phyloP scores from a whole-genome alignment of 1,140 invertebrate species.

The Pseudobourletiella spinata region DNA sequence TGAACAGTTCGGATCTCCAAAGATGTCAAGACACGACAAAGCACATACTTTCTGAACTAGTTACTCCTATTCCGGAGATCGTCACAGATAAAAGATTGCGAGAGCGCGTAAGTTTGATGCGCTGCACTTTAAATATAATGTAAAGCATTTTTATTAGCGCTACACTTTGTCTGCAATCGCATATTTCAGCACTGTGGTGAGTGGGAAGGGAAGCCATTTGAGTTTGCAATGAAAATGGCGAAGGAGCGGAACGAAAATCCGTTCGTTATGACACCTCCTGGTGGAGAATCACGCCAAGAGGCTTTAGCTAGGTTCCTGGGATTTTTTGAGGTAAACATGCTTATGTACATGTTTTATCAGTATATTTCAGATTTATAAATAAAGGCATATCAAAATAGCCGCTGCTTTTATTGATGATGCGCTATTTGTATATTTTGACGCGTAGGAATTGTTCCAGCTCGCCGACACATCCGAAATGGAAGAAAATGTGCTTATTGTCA shows the following conservation, averaged over 20 bases:
- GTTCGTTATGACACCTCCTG: too few relatives aligned
- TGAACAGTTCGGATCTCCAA: not conserved
- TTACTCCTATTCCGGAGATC: not conserved
- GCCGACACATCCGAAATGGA: not conserved
- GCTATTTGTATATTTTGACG: not conserved
- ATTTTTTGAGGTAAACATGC: too few relatives aligned
- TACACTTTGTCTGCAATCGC: not conserved
- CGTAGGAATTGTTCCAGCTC: not conserved
- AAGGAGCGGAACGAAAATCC: not conserved
- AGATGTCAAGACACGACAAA: not conserved
- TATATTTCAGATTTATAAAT: too few relatives aligned
- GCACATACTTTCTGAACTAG: too few relatives aligned
- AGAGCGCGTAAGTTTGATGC: not conserved
- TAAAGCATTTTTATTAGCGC: too few relatives aligned
- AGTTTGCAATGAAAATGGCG: not conserved
- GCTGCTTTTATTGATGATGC: not conserved
- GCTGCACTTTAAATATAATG: not conserved
- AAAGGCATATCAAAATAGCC: too few relatives aligned
- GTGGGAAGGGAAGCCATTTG: not conserved
- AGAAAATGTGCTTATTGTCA: not conserved
- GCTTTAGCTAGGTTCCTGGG: too few relatives aligned
- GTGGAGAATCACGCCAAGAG: too few relatives aligned
- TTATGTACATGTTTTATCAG: too few relatives aligned
- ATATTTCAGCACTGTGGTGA: not conserved
- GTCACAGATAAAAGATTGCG: not conserved